Evolutionary conservation across 2,888 invertebrate genomes (phyloP).

Genomic region (Germaria angustata): DNA sequence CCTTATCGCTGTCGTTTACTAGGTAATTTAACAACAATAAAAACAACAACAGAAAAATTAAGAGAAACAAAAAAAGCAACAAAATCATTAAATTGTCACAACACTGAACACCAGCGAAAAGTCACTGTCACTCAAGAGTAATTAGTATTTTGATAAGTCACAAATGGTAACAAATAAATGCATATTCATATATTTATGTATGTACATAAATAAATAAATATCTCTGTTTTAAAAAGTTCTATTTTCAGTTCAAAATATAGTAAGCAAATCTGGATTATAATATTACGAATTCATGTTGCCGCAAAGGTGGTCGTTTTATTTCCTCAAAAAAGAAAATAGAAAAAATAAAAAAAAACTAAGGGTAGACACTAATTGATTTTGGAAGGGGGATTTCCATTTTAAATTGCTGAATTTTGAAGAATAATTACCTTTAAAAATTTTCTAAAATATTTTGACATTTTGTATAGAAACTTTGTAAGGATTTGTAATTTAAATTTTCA

Average conservation of each 20-base stretch:
- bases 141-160: conserved; percentile 71
- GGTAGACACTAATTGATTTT: conserved; percentile 11
- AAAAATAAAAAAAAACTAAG: too few relatives aligned
- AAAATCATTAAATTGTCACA: conserved; percentile 60
- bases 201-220: background rate
- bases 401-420: too few relatives aligned
- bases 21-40: background rate
- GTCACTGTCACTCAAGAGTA: conserved; percentile 76
- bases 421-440: conserved; percentile 34
- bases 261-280: background rate
- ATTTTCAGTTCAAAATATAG: background rate
- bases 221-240: background rate
- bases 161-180: conserved; percentile 24
- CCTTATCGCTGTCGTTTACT: background rate
- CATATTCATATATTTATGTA: too few relatives aligned
- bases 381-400: background rate
- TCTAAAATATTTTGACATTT: conserved; percentile 55
- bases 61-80: background rate
- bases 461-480: background rate
- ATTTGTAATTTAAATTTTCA: background rate
- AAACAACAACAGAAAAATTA: conserved; percentile 8
- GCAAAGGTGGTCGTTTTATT: background rate
- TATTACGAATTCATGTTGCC: background rate
- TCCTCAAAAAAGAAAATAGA: background rate
- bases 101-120: conserved; percentile 40